Evolutionary conservation across 2,113 vertebrate genomes (phyloP).

Genomic region (Todiramphus saurophagus): DNA sequence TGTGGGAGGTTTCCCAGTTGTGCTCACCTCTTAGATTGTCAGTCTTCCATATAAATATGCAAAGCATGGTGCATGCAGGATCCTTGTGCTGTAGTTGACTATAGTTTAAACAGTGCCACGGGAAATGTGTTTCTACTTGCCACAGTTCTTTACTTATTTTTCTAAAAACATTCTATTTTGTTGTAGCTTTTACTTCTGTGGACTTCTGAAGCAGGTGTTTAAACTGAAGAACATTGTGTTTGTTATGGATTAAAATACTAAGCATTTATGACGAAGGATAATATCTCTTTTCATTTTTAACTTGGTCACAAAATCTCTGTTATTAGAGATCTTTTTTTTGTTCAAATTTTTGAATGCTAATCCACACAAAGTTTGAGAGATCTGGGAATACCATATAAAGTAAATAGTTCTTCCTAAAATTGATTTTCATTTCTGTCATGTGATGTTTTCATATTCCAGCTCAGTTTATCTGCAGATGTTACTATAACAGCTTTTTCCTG

Average conservation of each 20-base stretch:
- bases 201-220: background rate
- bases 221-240: background rate
- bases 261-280: background rate
- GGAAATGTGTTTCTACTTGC: background rate
- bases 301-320: background rate
- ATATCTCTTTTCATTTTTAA: background rate
- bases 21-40: background rate
- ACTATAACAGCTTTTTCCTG: background rate
- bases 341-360: background rate
- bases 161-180: background rate
- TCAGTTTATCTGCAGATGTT: background rate
- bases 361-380: background rate
- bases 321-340: background rate
- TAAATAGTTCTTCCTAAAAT: background rate
- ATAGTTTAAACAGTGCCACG: background rate
- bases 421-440: background rate
- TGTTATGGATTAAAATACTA: background rate
- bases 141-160: background rate
- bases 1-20: accelerated
- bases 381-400: background rate
- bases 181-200: background rate
- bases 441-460: background rate
- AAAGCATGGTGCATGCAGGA: background rate
- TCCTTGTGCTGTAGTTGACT: background rate
- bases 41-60: background rate